Percentiles rank a stretch among this genome's conserved stretches.
Conservation (phyloP, 92 coral and sea anemone species). For the Galaxea fascicularis region DNA sequence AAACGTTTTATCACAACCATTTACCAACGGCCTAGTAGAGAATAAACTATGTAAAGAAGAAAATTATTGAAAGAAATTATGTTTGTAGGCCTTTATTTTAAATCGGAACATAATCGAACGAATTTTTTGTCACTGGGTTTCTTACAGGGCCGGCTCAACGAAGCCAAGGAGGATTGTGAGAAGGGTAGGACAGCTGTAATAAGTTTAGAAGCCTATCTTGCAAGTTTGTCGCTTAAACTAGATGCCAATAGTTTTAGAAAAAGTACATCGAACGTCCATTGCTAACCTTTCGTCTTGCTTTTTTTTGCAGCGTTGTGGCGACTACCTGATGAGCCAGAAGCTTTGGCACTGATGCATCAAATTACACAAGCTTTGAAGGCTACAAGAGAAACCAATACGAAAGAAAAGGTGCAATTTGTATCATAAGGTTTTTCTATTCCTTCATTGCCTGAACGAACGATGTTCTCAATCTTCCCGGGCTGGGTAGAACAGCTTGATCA, state of each 20-base stretch:
- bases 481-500: neutral
- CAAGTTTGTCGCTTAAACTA: too few relatives aligned
- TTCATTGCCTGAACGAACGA: neutral
- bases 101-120: neutral
- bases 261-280: neutral
- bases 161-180: conserved; percentile 24
- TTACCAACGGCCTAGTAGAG: too few relatives aligned
- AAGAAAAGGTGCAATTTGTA: neutral
- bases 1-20: too few relatives aligned
- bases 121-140: neutral
- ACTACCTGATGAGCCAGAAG: neutral
- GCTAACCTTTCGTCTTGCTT: neutral
- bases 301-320: neutral
- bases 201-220: neutral
- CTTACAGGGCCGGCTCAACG: conserved; percentile 6
- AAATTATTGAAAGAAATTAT: too few relatives aligned
- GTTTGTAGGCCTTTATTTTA: neutral
- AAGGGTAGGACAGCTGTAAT: conserved; percentile 1
- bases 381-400: neutral
- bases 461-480: neutral
- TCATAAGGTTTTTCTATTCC: neutral
- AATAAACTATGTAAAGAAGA: too few relatives aligned
- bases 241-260: too few relatives aligned
- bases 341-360: conserved; percentile 8
- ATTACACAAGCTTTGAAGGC: conserved; percentile 9